Conservation (phyloP, 2,888 invertebrate genomes). For the Baccha elongata region DNA sequence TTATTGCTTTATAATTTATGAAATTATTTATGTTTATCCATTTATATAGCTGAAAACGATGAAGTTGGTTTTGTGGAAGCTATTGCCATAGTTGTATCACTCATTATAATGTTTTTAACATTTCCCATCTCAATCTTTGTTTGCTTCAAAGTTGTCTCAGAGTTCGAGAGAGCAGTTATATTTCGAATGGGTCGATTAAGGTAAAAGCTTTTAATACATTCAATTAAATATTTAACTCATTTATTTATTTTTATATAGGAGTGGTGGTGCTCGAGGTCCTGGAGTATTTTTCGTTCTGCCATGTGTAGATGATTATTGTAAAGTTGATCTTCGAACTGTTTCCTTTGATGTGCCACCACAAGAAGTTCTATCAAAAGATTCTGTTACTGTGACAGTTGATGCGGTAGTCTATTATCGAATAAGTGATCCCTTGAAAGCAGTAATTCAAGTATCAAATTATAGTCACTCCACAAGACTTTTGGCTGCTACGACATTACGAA, state of each 20-base stretch:
- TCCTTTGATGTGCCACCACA: conserved; percentile 98
- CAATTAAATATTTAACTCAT: background rate
- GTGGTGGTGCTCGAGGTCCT: conserved; percentile 91
- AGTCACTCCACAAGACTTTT: conserved; percentile 92
- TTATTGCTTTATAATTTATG: too few species aligned
- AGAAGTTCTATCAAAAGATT: conserved; percentile 97
- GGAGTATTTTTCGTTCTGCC: conserved; percentile 97
- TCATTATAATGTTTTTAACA: conserved; percentile 89
- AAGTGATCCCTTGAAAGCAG: conserved; percentile 90
- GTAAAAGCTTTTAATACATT: conserved; percentile 43
- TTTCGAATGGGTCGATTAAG: conserved; percentile 92
- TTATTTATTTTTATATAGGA: conserved; percentile 52
- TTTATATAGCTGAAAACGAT: conserved; percentile 87
- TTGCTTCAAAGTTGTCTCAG: conserved; percentile 94
- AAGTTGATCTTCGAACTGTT: conserved; percentile 95
- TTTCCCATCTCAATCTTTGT: conserved; percentile 92
- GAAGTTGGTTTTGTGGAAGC: conserved; percentile 89
- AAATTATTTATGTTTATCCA: too few species aligned
- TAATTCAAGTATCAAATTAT: conserved; percentile 89
- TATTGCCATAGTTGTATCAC: conserved; percentile 88
- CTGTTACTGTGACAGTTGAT: conserved; percentile 96
- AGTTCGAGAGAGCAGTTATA: conserved; percentile 94
- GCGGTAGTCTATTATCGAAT: conserved; percentile 94
- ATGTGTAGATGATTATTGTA: conserved; percentile 95
- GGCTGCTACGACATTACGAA: conserved; percentile 93